These are phyloP conservation scores for Athalia circularis DNA, from an alignment of 2,888 invertebrate genomes.

Conservation along the genomic window DNA sequence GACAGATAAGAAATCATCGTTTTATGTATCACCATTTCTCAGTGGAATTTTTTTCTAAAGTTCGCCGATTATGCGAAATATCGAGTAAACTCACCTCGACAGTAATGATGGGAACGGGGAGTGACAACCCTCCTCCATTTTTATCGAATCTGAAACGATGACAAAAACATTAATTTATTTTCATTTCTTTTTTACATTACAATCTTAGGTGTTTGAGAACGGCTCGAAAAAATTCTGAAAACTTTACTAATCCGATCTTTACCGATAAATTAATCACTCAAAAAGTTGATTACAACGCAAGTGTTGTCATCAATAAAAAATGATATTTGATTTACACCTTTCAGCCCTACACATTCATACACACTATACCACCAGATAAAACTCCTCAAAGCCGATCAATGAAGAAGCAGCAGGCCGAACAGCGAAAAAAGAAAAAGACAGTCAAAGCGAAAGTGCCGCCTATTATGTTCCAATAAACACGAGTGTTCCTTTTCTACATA, in stretches of 20 bases:
- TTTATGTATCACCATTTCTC: background rate
- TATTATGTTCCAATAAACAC: slow-evolving; percentile 26
- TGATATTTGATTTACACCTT: too few relatives aligned
- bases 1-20: background rate
- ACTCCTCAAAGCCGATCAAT: too few relatives aligned
- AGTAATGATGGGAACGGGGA: slow-evolving; percentile 18
- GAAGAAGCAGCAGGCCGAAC: background rate
- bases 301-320: too few relatives aligned
- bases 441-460: slow-evolving; percentile 34
- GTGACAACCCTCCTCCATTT: slow-evolving; percentile 31
- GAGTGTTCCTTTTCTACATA: slow-evolving; percentile 20
- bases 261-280: too few relatives aligned
- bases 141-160: slow-evolving; percentile 24
- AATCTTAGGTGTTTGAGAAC: too few relatives aligned
- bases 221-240: too few relatives aligned
- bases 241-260: too few relatives aligned
- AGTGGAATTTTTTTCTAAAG: background rate
- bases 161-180: background rate
- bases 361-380: too few relatives aligned
- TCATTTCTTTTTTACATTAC: background rate
- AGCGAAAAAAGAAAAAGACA: slow-evolving; percentile 24
- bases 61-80: background rate
- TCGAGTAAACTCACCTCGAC: slow-evolving; percentile 24
- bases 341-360: too few relatives aligned
- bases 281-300: too few relatives aligned